These are phyloP conservation scores for Saturnia japonica DNA, from an alignment of 2,888 invertebrate genomes.

Conservation along the genomic window DNA sequence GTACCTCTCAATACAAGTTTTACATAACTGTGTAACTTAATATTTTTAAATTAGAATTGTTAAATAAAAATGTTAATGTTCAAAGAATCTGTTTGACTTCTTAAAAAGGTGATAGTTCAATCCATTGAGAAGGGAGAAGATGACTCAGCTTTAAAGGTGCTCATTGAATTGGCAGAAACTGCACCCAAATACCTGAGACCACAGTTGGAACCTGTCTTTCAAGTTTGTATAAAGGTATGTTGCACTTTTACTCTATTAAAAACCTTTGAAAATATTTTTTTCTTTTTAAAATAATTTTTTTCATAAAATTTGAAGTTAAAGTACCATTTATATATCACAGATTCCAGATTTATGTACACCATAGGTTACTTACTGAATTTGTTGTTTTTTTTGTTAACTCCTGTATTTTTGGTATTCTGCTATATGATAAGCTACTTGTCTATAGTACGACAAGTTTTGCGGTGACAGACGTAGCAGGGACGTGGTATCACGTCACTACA, in stretches of 20 bases:
- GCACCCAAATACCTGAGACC: slow-evolving; percentile 95
- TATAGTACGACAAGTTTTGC: too few species aligned
- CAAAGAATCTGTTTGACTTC: background rate
- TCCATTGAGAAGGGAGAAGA: slow-evolving; percentile 93
- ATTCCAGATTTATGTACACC: too few species aligned
- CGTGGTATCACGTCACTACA: too few species aligned
- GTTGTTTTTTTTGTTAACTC: too few species aligned
- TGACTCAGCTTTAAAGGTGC: slow-evolving; percentile 94
- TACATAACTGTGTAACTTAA: slow-evolving; percentile 9
- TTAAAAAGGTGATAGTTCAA: slow-evolving; percentile 85
- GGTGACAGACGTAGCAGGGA: too few species aligned
- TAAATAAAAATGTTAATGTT: background rate
- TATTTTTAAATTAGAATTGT: background rate
- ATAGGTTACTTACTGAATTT: too few species aligned
- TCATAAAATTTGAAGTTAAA: too few species aligned
- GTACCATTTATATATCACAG: too few species aligned
- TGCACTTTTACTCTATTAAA: background rate
- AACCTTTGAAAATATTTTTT: background rate
- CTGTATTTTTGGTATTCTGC: too few species aligned
- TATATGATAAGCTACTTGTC: too few species aligned
- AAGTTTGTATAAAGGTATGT: slow-evolving; percentile 49
- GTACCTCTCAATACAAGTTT: slow-evolving; percentile 68
- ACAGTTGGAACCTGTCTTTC: slow-evolving; percentile 91
- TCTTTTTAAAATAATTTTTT: too few species aligned
- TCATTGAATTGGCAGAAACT: slow-evolving; percentile 96